Evolutionary conservation across 2,888 invertebrate genomes (phyloP).

Genomic region (Crocallis elinguaria): DNA sequence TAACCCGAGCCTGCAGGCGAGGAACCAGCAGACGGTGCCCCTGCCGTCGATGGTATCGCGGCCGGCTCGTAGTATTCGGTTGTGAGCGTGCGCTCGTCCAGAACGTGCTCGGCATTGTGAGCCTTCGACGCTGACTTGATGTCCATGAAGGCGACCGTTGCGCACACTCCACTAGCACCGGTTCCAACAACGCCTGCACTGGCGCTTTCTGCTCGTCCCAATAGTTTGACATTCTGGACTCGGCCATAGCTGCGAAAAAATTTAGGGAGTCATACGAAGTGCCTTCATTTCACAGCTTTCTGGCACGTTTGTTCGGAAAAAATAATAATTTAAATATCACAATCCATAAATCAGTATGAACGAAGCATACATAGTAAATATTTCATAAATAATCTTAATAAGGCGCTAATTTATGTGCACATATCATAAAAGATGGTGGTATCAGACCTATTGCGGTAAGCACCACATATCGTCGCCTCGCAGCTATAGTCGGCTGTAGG

Average conservation of each 20-base stretch:
- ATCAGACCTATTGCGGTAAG: too few species aligned
- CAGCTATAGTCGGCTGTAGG: too few species aligned
- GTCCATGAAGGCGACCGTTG: slow-evolving; percentile 98
- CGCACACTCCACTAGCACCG: slow-evolving; percentile 89
- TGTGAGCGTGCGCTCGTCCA: slow-evolving; percentile 94
- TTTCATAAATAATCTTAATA: too few species aligned
- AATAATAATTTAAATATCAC: background rate
- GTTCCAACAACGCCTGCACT: slow-evolving; percentile 78
- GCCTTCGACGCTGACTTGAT: slow-evolving; percentile 98
- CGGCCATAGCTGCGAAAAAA: slow-evolving; percentile 94
- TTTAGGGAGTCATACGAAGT: slow-evolving; percentile 9
- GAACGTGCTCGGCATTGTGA: slow-evolving; percentile 94
- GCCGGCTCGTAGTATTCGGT: slow-evolving; percentile 96
- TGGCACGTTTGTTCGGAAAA: background rate
- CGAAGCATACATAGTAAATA: too few species aligned
- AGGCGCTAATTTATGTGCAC: too few species aligned
- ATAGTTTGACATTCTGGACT: slow-evolving; percentile 98
- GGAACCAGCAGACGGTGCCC: slow-evolving; percentile 82
- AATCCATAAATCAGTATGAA: too few species aligned
- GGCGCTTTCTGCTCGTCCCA: slow-evolving; percentile 87
- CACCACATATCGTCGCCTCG: too few species aligned
- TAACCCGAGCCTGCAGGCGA: slow-evolving; percentile 85
- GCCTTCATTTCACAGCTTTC: background rate
- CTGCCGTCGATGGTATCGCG: slow-evolving; percentile 87
- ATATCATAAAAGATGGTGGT: too few species aligned